Conservation (phyloP, 2,888 invertebrate species). For the Melikaiella ostensackeni region DNA sequence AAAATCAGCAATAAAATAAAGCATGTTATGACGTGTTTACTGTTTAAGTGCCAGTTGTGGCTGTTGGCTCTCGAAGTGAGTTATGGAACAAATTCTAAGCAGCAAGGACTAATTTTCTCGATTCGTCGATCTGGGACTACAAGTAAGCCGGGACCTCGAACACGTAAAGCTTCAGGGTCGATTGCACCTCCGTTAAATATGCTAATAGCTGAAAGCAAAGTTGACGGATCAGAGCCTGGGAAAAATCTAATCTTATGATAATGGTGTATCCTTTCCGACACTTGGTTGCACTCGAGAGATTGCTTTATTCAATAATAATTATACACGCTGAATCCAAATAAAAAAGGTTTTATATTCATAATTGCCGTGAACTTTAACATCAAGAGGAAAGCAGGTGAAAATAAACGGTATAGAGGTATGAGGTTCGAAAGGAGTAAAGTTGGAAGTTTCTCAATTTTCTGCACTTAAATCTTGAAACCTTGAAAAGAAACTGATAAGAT, state of each 20-base stretch:
- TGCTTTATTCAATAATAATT: neutral
- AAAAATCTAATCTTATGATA: constrained; percentile 14
- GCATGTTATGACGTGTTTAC: constrained; percentile 23
- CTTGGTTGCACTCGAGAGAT: constrained; percentile 18
- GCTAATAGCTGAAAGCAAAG: constrained; percentile 17
- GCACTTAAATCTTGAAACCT: neutral
- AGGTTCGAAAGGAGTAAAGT: neutral
- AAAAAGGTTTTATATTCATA: constrained; percentile 8
- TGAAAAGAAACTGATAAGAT: constrained; percentile 7
- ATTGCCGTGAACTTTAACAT: neutral
- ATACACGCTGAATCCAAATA: neutral
- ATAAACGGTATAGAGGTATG: constrained; percentile 64
- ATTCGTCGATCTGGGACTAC: constrained; percentile 32
- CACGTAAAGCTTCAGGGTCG: constrained; percentile 49
- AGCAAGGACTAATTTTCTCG: constrained; percentile 22
- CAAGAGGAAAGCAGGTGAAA: constrained; percentile 13
- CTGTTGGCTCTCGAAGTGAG: neutral
- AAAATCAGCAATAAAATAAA: constrained; percentile 22
- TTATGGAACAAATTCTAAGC: constrained; percentile 14
- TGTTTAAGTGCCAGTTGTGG: constrained; percentile 9
- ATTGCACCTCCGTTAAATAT: constrained; percentile 40
- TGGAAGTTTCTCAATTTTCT: neutral
- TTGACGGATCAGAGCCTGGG: constrained; percentile 27
- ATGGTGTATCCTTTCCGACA: neutral
- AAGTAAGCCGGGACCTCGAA: constrained; percentile 45